Evolutionary conservation across 2,113 vertebrate genomes (phyloP).

Genomic region (Pteronura brasiliensis): DNA sequence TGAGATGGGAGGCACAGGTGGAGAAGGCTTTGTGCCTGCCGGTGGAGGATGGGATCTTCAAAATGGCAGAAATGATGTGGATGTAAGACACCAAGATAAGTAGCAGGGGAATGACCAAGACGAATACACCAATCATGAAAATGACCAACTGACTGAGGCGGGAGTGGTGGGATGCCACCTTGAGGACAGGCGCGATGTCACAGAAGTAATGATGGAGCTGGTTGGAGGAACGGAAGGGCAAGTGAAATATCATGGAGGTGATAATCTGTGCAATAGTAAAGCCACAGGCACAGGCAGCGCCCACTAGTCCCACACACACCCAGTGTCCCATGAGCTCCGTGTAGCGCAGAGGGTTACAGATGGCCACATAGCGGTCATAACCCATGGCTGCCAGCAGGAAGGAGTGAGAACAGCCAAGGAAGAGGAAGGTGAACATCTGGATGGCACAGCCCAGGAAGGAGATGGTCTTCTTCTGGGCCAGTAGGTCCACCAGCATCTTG

Average conservation of each 20-base stretch:
- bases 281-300: constrained; percentile 36
- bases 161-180: constrained; percentile 29
- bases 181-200: constrained; percentile 61
- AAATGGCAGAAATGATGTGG: constrained; percentile 26
- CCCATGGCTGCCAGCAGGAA: constrained; percentile 64
- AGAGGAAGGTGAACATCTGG: constrained; percentile 67
- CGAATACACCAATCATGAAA: constrained; percentile 55
- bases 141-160: constrained; percentile 38
- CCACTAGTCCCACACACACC: neutral
- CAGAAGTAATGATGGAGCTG: constrained; percentile 62
- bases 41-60: constrained; percentile 24
- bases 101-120: constrained; percentile 38
- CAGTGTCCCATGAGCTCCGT: neutral
- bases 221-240: constrained; percentile 51
- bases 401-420: constrained; percentile 56
- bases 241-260: constrained; percentile 11
- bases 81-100: constrained; percentile 52
- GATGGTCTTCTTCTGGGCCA: constrained; percentile 45
- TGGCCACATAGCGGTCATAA: constrained; percentile 54
- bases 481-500: constrained; percentile 55
- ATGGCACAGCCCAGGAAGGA: constrained; percentile 57
- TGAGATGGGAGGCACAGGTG: constrained; percentile 63
- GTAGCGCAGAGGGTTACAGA: constrained; percentile 45
- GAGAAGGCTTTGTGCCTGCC: constrained; percentile 55
- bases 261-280: neutral